Conservation (phyloP, 2,888 invertebrate genomes). For the Deilephila porcellus region DNA sequence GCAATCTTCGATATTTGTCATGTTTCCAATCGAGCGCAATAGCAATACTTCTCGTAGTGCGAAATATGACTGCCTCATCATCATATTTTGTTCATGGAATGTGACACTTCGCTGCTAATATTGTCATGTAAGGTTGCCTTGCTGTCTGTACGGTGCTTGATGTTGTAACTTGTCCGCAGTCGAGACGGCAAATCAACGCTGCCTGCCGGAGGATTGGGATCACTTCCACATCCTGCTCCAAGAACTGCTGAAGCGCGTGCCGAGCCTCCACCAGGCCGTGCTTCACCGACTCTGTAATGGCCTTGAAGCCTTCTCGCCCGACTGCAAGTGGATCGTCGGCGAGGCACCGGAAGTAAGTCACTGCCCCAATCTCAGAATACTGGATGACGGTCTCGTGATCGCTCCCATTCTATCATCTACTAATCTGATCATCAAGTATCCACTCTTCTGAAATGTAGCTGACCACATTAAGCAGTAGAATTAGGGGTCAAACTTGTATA, state of each 20-base stretch:
- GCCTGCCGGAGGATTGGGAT: constrained; percentile 96
- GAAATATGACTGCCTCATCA: background rate
- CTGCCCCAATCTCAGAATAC: background rate
- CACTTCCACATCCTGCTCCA: constrained; percentile 96
- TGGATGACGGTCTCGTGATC: background rate
- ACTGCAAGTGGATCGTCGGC: constrained; percentile 98
- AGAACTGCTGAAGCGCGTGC: constrained; percentile 93
- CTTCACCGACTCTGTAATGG: constrained; percentile 94
- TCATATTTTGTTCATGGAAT: constrained; percentile 2
- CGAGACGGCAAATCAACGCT: constrained; percentile 84
- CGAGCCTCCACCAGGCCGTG: constrained; percentile 89
- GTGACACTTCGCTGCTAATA: background rate
- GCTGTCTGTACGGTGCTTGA: background rate
- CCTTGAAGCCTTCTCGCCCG: constrained; percentile 98
- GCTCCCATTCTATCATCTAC: background rate
- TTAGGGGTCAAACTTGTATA: no score
- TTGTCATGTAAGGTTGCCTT: background rate
- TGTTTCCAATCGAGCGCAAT: background rate
- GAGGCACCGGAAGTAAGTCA: constrained; percentile 93
- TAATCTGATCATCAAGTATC: background rate
- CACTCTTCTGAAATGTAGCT: no score
- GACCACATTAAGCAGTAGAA: no score
- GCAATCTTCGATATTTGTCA: background rate
- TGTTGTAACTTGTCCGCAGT: constrained; percentile 60
- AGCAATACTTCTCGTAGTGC: constrained; percentile 1